phyloP scores from a whole-genome alignment of 2,113 vertebrate species.

The Trinectes maculatus region DNA sequence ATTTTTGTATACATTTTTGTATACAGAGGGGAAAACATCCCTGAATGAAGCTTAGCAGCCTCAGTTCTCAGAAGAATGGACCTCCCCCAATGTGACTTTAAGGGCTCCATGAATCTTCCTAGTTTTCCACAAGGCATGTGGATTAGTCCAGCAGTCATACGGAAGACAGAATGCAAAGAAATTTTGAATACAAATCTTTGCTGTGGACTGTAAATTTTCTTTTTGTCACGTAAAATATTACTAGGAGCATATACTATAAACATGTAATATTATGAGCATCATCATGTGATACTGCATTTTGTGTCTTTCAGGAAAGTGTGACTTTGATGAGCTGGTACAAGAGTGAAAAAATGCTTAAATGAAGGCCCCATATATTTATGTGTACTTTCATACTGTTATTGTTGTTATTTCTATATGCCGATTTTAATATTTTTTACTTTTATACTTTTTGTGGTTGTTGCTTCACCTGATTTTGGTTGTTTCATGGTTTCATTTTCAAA shows the following conservation, averaged over 20 bases:
- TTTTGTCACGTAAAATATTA: background rate
- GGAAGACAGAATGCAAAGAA: conserved; percentile 38
- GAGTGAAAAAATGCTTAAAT: conserved; percentile 39
- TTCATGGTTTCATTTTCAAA: too few relatives aligned
- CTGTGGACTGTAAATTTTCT: background rate
- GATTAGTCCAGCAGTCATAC: conserved; percentile 58
- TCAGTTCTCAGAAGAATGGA: conserved; percentile 41
- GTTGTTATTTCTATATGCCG: too few relatives aligned
- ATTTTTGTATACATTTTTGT: too few relatives aligned
- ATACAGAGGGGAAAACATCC: too few relatives aligned
- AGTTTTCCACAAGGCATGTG: conserved; percentile 43
- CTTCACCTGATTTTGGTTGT: too few relatives aligned
- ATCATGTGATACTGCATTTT: background rate
- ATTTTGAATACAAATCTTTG: background rate
- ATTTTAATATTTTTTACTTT: too few relatives aligned
- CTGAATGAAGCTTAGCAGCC: conserved; percentile 36
- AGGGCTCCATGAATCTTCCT: background rate
- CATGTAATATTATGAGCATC: too few relatives aligned
- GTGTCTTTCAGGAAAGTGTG: conserved; percentile 26
- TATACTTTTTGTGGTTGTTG: too few relatives aligned
- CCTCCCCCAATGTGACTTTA: background rate
- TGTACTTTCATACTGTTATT: too few relatives aligned
- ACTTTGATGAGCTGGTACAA: conserved; percentile 32
- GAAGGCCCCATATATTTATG: conserved; percentile 43
- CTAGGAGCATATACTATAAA: too few relatives aligned